These are phyloP conservation scores for Nothoprocta perdicaria DNA, from an alignment of 2,113 vertebrate species.

Conservation along the genomic window DNA sequence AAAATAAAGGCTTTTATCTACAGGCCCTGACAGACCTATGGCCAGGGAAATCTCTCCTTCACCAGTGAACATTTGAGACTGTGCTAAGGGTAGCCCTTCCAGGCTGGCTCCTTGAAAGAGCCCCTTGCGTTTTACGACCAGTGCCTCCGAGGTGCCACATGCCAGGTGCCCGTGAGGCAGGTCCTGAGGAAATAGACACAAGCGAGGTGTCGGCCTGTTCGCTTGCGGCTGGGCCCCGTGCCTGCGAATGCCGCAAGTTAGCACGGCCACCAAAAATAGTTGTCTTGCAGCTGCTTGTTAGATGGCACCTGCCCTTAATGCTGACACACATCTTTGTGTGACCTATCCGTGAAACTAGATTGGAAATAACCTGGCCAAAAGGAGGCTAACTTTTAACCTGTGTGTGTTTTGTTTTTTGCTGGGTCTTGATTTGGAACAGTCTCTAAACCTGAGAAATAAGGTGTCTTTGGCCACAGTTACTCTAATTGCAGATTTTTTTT, in stretches of 20 bases:
- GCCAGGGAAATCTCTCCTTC: neutral
- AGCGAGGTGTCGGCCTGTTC: accelerated
- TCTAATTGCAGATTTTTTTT: neutral
- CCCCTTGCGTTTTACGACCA: accelerated
- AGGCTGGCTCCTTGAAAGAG: neutral
- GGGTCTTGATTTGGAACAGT: neutral
- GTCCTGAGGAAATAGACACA: accelerated
- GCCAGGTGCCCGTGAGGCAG: accelerated
- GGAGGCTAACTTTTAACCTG: conserved; percentile 47
- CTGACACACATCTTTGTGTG: neutral
- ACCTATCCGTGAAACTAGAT: neutral
- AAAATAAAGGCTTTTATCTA: neutral
- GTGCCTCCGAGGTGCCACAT: accelerated
- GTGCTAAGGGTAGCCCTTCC: accelerated
- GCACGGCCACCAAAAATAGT: accelerated
- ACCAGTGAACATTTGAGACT: neutral
- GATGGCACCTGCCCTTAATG: conserved; percentile 19
- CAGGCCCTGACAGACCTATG: neutral
- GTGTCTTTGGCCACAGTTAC: neutral
- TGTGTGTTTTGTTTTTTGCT: neutral
- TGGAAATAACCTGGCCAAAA: neutral
- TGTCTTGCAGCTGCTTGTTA: neutral
- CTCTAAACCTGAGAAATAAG: neutral
- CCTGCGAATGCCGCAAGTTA: accelerated
- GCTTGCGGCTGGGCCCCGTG: accelerated